A percentile compares a stretch with the other conserved stretches of the same genome.
These are phyloP conservation scores for Cheirogaleus major DNA, from an alignment of 2,797 vertebrate species.

Conservation along the genomic window DNA sequence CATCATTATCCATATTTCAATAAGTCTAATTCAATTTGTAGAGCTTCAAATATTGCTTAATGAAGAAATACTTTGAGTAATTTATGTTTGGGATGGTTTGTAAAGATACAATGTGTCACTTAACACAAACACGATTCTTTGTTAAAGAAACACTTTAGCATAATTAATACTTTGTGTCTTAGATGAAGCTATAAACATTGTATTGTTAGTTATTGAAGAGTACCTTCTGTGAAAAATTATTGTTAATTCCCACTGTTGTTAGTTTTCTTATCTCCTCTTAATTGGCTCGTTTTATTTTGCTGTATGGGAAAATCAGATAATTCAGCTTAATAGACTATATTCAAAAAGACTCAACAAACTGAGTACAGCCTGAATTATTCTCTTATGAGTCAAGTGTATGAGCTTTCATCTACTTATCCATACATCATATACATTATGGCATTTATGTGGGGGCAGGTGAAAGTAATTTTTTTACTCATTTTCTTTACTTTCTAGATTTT, in stretches of 20 bases:
- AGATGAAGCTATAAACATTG: background rate
- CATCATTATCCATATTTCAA: background rate
- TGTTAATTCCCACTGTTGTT: background rate
- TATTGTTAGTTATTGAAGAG: background rate
- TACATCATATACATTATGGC: background rate
- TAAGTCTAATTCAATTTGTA: background rate
- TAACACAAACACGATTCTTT: background rate
- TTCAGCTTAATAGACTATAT: background rate
- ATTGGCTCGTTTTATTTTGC: background rate
- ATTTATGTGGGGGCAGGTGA: background rate
- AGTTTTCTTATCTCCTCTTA: background rate
- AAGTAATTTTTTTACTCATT: background rate
- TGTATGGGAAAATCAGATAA: slow-evolving; percentile 23
- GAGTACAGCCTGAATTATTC: background rate
- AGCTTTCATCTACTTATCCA: background rate
- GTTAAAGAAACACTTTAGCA: background rate
- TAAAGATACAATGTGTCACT: background rate
- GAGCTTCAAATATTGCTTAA: background rate
- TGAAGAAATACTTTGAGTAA: background rate
- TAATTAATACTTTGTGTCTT: background rate
- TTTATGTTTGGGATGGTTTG: background rate
- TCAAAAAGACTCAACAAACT: background rate
- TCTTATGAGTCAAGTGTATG: background rate
- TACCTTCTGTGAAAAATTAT: background rate
- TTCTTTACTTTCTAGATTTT: background rate